phyloP scores from a whole-genome alignment of 2,888 invertebrate species.

The Drosophila pseudotakahashii region DNA sequence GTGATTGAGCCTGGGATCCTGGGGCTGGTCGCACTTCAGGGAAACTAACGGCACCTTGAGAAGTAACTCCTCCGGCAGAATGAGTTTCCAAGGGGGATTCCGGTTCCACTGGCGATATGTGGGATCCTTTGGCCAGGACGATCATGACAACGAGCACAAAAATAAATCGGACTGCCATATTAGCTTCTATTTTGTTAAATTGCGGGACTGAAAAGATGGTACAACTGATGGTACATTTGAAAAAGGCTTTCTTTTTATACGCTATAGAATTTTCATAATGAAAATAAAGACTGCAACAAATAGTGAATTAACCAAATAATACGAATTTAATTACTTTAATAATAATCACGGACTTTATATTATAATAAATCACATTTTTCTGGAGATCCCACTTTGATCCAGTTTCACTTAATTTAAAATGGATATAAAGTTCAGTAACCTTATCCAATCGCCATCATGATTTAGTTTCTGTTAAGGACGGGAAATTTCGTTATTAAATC shows the following conservation, averaged over 20 bases:
- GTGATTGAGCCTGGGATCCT: background rate
- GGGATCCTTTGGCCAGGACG: slow-evolving; percentile 2
- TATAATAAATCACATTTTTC: slow-evolving; percentile 6
- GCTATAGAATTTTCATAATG: background rate
- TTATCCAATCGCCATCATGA: background rate
- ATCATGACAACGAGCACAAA: background rate
- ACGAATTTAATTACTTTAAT: background rate
- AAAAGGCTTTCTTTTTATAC: background rate
- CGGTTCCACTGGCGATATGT: background rate
- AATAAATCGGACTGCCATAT: background rate
- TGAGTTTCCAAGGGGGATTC: background rate
- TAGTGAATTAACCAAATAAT: background rate
- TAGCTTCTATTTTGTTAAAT: background rate
- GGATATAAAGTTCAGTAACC: background rate
- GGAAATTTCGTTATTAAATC: background rate
- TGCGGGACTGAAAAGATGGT: too few species aligned
- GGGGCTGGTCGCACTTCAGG: slow-evolving; percentile 6
- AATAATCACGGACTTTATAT: background rate
- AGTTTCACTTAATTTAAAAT: background rate
- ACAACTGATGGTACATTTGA: background rate
- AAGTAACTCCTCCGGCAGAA: background rate
- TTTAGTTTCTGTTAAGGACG: background rate
- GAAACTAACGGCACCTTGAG: slow-evolving; percentile 11
- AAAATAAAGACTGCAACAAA: background rate
- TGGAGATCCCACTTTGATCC: slow-evolving; percentile 8